Conservation (phyloP, 1,140 invertebrate genomes). For the Drosophila serrata region DNA sequence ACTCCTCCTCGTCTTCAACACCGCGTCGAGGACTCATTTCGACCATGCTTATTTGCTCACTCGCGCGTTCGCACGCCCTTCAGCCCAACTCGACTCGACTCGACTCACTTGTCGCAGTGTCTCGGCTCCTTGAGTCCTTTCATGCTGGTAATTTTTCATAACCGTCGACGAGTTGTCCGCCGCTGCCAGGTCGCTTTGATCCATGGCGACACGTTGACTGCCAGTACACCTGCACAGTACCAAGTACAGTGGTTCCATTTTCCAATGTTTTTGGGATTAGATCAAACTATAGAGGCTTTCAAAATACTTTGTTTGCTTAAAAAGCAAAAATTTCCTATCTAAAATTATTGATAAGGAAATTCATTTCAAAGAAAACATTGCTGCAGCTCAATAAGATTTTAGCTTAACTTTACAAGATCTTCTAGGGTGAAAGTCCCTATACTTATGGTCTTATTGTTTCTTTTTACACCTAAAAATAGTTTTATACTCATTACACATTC, state of each 20-base stretch:
- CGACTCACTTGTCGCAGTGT: slow-evolving; percentile 49
- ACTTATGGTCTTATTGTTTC: neutral
- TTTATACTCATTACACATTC: neutral
- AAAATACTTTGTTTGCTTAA: neutral
- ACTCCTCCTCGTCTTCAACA: slow-evolving; percentile 8
- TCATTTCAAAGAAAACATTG: too few relatives aligned
- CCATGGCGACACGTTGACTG: slow-evolving; percentile 69
- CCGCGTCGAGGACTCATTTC: slow-evolving; percentile 53
- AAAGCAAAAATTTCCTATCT: too few relatives aligned
- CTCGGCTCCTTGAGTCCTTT: slow-evolving; percentile 50
- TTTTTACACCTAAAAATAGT: neutral
- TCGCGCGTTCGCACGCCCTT: slow-evolving; percentile 45
- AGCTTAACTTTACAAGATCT: too few relatives aligned
- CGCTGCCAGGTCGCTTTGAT: slow-evolving; percentile 59
- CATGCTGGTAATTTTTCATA: slow-evolving; percentile 77
- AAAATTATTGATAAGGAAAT: too few relatives aligned
- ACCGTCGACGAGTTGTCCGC: slow-evolving; percentile 60
- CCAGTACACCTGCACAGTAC: slow-evolving; percentile 55
- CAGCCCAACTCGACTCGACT: slow-evolving; percentile 25
- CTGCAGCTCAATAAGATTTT: too few relatives aligned
- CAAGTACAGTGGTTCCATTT: neutral
- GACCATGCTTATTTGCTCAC: slow-evolving; percentile 55
- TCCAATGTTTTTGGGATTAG: neutral
- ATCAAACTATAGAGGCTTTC: too few relatives aligned
- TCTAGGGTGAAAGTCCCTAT: neutral